Evolutionary conservation across 92 coral and sea anemone species (phyloP), one percentile per base, ranked within the genome.

Genomic region (Phenganax subtilis): DNA sequence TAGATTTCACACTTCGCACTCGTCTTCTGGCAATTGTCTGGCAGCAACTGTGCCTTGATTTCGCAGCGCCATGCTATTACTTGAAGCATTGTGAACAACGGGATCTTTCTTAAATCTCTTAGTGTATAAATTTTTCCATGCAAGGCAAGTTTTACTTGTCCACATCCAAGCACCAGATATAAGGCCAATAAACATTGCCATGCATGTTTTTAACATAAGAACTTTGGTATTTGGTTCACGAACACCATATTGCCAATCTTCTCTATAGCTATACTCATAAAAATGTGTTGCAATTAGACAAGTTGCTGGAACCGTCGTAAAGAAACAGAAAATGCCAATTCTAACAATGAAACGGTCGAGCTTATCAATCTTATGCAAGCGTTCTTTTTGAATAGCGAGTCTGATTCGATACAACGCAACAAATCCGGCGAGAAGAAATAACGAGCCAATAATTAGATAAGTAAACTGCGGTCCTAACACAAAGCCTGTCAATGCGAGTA

Each of bases 401-500:
- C 99, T 90, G 52, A 90, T 80, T 27, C 97, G 90, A 85, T 90
- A 96, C 57, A 96, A 77, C 28, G 96, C 97, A 7, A 89, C 92
- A 86, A 96, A 96, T 68, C 99, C 99, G 6, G 99, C 99, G 75
- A 96, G 85, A 12, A 96, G 71, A 76, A 96, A 96, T 87, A 96
- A 72, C 27, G 96, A 92, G 31, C 99, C 99, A 54, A 96, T 96
- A 87, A 96, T 96, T 25, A 96, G 89, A 83, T 96, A 96, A 16
- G 99, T 96, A 90, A 96, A 96, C 92, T 96, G 96, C 25, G 99
- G 99, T 0, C 97, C 99, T 17, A 96, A 88, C 82, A 96, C 99
- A 84, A 96, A 96, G 86, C 96, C 97, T 47, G 99, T 94, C 55
- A 96, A 85, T 14, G 99, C 99, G 55, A 96, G 93, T 86, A 92